Percentiles rank a stretch among this genome's conserved stretches.
Conservation (phyloP, 2,113 vertebrate genomes). For the Anarrhichthys ocellatus region DNA sequence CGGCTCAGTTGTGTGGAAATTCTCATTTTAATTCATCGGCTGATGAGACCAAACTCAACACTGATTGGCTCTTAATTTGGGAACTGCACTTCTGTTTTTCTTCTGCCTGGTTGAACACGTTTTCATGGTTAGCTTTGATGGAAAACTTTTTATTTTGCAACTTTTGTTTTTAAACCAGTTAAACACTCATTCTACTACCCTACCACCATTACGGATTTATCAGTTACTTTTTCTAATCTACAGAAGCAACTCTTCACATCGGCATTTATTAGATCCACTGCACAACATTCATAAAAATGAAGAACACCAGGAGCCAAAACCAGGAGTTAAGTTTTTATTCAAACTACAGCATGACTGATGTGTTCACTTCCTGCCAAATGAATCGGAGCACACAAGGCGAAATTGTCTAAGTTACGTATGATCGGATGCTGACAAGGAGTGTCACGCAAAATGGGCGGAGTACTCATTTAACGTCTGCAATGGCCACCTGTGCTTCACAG, state of each 20-base stretch:
- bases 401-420: background rate
- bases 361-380: background rate
- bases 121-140: background rate
- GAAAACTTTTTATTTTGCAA: background rate
- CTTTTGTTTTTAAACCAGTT: background rate
- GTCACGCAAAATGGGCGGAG: background rate
- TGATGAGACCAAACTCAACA: constrained; percentile 21
- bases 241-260: background rate
- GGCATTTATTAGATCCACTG: background rate
- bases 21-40: constrained; percentile 15
- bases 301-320: background rate
- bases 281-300: too few relatives aligned
- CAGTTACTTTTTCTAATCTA: background rate
- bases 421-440: background rate
- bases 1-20: background rate
- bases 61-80: constrained; percentile 19
- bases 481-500: too few relatives aligned
- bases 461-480: background rate
- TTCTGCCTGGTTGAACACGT: background rate
- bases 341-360: background rate
- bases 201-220: background rate
- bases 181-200: background rate
- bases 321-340: background rate
- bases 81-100: constrained; percentile 12
- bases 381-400: background rate